Evolutionary conservation across 2,113 vertebrate species (phyloP).

Genomic region (Sebastes fasciatus): DNA sequence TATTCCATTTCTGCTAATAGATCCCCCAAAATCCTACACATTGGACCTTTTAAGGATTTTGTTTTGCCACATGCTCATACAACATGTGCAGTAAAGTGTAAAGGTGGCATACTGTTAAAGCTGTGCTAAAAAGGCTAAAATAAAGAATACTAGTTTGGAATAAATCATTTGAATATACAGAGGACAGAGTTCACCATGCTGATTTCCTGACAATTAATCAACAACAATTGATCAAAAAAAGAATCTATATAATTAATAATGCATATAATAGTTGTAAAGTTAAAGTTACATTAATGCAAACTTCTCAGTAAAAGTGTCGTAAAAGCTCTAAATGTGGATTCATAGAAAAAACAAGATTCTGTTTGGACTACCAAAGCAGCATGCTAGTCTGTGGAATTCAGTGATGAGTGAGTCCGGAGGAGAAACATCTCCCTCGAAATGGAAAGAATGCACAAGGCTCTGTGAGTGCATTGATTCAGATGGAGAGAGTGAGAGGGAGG

Average conservation of each 20-base stretch:
- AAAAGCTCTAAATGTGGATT: neutral
- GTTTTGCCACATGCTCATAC: too few species aligned
- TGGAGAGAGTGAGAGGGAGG: conserved; percentile 17
- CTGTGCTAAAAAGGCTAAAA: neutral
- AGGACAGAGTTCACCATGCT: neutral
- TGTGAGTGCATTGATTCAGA: conserved; percentile 20
- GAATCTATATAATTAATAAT: neutral
- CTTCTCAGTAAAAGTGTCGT: neutral
- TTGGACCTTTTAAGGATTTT: too few species aligned
- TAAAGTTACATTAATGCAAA: neutral
- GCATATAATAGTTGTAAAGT: neutral
- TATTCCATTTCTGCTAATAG: too few species aligned
- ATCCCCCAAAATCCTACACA: too few species aligned
- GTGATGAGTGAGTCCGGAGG: neutral
- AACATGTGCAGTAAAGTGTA: neutral
- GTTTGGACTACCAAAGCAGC: neutral
- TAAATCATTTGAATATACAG: neutral
- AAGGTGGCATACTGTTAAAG: neutral
- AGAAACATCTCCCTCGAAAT: neutral
- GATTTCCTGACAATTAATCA: neutral
- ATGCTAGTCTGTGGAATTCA: neutral
- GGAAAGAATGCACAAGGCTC: neutral
- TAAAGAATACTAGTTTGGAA: neutral
- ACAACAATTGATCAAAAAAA: too few species aligned
- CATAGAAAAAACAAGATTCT: neutral